Evolutionary conservation across 2,888 invertebrate genomes (phyloP).

Genomic region (Iselma pallidipennis): DNA sequence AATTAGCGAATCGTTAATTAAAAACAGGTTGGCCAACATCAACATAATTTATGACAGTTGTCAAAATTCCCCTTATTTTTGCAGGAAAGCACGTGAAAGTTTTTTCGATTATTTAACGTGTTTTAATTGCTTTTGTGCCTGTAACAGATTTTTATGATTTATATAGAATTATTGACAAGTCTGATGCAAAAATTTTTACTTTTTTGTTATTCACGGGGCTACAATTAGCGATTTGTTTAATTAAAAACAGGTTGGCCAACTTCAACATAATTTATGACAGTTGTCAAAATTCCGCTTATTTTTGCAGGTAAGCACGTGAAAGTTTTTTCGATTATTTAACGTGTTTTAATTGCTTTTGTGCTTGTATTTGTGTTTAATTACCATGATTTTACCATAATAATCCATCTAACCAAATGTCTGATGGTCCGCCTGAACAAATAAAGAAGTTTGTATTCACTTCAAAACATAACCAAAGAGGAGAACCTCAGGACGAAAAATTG

Average conservation of each 20-base stretch:
- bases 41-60: no score
- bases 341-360: not conserved
- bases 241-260: not conserved
- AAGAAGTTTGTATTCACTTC: conserved; percentile 84
- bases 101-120: not conserved
- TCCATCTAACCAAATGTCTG: conserved; percentile 59
- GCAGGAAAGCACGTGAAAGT: not conserved
- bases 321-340: not conserved
- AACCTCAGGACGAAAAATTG: conserved; percentile 69
- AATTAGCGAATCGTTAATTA: not conserved
- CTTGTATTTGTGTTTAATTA: not conserved
- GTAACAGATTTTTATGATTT: no score
- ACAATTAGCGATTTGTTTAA: not conserved
- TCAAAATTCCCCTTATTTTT: no score
- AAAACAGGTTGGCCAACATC: not conserved
- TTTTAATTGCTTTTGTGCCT: not conserved
- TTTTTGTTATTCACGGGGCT: no score
- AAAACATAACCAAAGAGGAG: conserved; percentile 62
- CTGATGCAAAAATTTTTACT: no score
- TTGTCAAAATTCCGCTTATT: no score
- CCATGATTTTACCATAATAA: not conserved
- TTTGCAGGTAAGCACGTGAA: not conserved
- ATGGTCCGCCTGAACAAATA: conserved; percentile 68
- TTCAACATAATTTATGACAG: not conserved
- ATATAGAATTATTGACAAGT: no score